Evolutionary conservation across 2,797 vertebrate genomes (phyloP).

Genomic region (Cryptoprocta ferox): DNA sequence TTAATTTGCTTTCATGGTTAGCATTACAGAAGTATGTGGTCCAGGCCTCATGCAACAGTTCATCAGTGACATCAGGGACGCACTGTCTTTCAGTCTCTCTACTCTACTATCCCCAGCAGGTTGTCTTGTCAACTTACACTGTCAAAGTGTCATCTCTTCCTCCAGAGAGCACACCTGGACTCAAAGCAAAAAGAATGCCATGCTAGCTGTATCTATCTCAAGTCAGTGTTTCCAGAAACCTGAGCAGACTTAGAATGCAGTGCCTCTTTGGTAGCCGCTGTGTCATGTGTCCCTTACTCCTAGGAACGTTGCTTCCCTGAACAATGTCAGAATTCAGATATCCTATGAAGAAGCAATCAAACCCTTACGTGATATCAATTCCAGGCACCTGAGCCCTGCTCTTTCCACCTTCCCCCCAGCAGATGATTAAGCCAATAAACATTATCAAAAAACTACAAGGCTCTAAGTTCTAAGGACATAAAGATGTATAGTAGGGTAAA

Average conservation of each 20-base stretch:
- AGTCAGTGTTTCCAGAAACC: not conserved
- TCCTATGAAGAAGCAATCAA: not conserved
- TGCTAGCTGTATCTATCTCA: not conserved
- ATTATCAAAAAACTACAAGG: not conserved
- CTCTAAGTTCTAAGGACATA: not conserved
- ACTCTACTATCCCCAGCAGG: not conserved
- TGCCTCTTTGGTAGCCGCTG: not conserved
- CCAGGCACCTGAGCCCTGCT: not conserved
- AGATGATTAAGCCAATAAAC: not conserved
- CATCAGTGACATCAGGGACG: not conserved
- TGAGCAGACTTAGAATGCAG: not conserved
- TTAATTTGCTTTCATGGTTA: not conserved
- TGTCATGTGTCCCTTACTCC: not conserved
- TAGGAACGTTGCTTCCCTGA: not conserved
- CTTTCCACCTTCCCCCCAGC: not conserved
- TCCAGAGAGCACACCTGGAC: not conserved
- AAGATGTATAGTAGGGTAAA: not conserved
- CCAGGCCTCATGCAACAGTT: not conserved
- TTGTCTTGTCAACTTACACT: not conserved
- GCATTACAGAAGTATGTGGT: not conserved
- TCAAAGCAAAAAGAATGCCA: not conserved
- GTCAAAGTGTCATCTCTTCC: not conserved
- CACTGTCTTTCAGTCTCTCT: not conserved
- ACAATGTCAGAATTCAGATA: not conserved
- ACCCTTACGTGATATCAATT: not conserved